These are phyloP conservation scores for Hirundichthys speculiger DNA, from an alignment of 2,113 vertebrate genomes.

Conservation along the genomic window DNA sequence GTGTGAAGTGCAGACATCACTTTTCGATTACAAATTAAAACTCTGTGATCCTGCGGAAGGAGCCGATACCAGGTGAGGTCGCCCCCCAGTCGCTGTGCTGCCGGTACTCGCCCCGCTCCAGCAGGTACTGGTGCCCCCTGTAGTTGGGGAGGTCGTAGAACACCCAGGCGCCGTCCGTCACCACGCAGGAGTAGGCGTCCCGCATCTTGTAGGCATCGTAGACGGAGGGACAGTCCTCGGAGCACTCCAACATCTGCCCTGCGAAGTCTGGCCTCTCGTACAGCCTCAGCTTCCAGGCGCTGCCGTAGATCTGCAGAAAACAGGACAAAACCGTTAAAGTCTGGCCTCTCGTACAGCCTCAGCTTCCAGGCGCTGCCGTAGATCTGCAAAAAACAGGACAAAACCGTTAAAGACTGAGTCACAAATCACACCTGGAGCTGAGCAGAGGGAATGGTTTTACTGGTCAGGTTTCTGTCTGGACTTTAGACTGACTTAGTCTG, in stretches of 20 bases:
- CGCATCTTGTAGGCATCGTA: constrained; percentile 65
- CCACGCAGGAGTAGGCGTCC: constrained; percentile 72
- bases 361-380: constrained; percentile 57
- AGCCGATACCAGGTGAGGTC: constrained; percentile 58
- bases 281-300: constrained; percentile 58
- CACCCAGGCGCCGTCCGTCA: constrained; percentile 72
- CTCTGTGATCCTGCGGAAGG: constrained; percentile 75
- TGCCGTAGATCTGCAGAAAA: constrained; percentile 47
- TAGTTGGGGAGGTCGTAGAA: constrained; percentile 75
- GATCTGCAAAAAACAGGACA: constrained; percentile 19
- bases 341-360: constrained; percentile 64
- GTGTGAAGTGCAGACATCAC: background rate
- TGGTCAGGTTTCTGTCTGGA: no score
- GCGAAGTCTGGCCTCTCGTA: constrained; percentile 72
- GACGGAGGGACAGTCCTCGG: constrained; percentile 66
- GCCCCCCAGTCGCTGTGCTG: constrained; percentile 71
- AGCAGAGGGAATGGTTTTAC: no score
- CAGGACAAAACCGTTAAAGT: no score
- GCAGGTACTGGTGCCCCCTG: constrained; percentile 72
- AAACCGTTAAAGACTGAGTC: no score
- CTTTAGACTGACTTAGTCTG: no score
- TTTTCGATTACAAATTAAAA: constrained; percentile 43
- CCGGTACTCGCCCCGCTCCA: constrained; percentile 71
- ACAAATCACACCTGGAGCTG: no score
- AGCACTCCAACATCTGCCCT: constrained; percentile 69